phyloP scores from a whole-genome alignment of 2,797 vertebrate species.

The Sparus aurata region DNA sequence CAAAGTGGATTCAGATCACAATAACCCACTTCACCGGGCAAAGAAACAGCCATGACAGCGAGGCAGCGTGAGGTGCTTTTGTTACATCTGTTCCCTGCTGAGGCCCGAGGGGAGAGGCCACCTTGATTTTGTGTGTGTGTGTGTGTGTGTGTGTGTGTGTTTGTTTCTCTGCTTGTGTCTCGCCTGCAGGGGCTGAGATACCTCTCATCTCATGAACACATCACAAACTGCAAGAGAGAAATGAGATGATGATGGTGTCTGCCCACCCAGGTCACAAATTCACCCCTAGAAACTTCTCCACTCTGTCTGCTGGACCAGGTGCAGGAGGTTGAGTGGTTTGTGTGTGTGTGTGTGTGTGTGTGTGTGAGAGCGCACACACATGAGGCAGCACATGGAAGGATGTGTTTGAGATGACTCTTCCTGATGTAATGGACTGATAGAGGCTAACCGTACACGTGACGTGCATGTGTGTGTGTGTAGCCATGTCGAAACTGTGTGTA shows the following conservation, averaged over 20 bases:
- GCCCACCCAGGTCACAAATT: slow-evolving; percentile 45
- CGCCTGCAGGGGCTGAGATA: slow-evolving; percentile 44
- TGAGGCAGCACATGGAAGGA: slow-evolving; percentile 37
- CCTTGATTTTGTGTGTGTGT: slow-evolving; percentile 46
- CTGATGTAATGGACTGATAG: slow-evolving; percentile 66
- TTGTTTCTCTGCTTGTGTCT: slow-evolving; percentile 15
- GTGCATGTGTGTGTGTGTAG: slow-evolving; percentile 10
- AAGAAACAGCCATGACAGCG: slow-evolving; percentile 39
- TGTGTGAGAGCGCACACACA: not conserved
- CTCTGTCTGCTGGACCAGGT: slow-evolving; percentile 56
- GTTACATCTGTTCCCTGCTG: slow-evolving; percentile 27
- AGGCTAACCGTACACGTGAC: slow-evolving; percentile 42
- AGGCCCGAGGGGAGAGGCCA: slow-evolving; percentile 44
- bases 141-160: slow-evolving; percentile 14
- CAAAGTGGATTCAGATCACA: slow-evolving; percentile 72
- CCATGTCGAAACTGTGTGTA: slow-evolving; percentile 5
- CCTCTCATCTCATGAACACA: slow-evolving; percentile 47
- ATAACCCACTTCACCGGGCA: slow-evolving; percentile 50
- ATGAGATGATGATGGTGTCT: slow-evolving; percentile 58
- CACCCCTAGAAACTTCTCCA: slow-evolving; percentile 42
- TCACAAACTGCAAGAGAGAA: slow-evolving; percentile 56
- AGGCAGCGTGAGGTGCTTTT: slow-evolving; percentile 30
- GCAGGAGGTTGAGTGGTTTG: slow-evolving; percentile 22
- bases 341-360: not conserved
- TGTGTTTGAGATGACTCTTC: slow-evolving; percentile 53